Evolutionary conservation across 2,888 invertebrate species (phyloP).

Genomic region (Camponotus fellah): DNA sequence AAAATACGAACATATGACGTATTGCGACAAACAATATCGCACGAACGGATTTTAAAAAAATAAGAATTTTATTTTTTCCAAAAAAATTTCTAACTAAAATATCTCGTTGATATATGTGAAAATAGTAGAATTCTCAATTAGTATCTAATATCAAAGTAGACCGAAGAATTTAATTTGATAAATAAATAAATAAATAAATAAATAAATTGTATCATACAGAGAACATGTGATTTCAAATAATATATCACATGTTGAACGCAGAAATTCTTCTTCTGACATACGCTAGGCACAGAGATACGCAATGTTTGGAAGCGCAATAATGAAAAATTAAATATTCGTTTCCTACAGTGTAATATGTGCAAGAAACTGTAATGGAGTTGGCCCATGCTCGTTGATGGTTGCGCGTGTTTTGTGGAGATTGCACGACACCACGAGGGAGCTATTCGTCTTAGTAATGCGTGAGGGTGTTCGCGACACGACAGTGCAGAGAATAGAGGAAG

Average conservation of each 20-base stretch:
- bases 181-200: not conserved
- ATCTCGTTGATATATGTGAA: not conserved
- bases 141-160: not conserved
- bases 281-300: not conserved
- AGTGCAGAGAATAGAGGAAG: conserved; percentile 24
- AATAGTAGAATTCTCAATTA: not conserved
- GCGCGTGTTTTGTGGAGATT: conserved; percentile 74
- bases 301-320: conserved; percentile 21
- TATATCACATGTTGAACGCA: not conserved
- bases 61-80: not conserved
- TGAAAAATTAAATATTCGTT: conserved; percentile 58
- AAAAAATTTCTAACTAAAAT: not conserved
- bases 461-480: conserved; percentile 63
- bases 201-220: not conserved
- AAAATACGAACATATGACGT: not conserved
- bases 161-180: not conserved
- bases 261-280: not conserved
- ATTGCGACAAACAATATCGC: not conserved
- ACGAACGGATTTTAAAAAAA: not conserved
- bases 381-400: conserved; percentile 51
- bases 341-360: not conserved
- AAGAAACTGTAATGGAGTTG: conserved; percentile 42
- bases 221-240: not conserved
- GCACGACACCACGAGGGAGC: conserved; percentile 74
- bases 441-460: conserved; percentile 77